phyloP scores from a whole-genome alignment of 2,888 invertebrate genomes.

The Caradrina kadenii region DNA sequence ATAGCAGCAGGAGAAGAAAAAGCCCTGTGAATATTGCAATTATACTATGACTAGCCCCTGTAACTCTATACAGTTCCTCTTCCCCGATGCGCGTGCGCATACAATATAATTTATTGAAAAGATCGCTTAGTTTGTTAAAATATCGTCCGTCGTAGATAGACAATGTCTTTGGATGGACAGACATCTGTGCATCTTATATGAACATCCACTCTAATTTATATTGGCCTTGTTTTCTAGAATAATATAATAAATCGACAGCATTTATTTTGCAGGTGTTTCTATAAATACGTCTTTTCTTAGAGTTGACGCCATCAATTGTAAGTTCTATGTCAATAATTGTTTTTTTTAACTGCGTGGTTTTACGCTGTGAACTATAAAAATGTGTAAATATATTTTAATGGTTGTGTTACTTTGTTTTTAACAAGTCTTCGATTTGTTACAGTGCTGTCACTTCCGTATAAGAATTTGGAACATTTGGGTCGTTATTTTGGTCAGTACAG shows the following conservation, averaged over 20 bases:
- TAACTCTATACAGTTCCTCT: slow-evolving; percentile 54
- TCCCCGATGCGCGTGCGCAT: slow-evolving; percentile 66
- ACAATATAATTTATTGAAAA: slow-evolving; percentile 77
- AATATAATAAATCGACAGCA: slow-evolving; percentile 57
- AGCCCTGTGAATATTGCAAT: too few relatives aligned
- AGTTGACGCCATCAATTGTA: slow-evolving; percentile 52
- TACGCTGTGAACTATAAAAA: slow-evolving; percentile 57
- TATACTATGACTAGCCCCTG: background rate
- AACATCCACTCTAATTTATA: slow-evolving; percentile 70
- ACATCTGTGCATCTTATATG: slow-evolving; percentile 71
- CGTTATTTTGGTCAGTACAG: background rate
- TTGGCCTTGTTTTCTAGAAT: slow-evolving; percentile 49
- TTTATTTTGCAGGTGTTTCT: slow-evolving; percentile 63
- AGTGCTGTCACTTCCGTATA: slow-evolving; percentile 57
- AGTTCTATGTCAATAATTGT: slow-evolving; percentile 58
- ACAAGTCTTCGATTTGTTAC: slow-evolving; percentile 37
- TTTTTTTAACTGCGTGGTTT: slow-evolving; percentile 50
- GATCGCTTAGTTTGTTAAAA: slow-evolving; percentile 81
- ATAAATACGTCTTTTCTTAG: slow-evolving; percentile 56
- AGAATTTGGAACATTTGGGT: slow-evolving; percentile 12
- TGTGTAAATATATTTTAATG: slow-evolving; percentile 63
- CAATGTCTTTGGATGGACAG: slow-evolving; percentile 70
- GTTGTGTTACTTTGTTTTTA: slow-evolving; percentile 56
- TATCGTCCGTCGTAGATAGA: slow-evolving; percentile 75
- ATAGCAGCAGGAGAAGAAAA: too few relatives aligned